Conservation (phyloP, 2,797 vertebrate species). For the Gambusia yucatana region DNA sequence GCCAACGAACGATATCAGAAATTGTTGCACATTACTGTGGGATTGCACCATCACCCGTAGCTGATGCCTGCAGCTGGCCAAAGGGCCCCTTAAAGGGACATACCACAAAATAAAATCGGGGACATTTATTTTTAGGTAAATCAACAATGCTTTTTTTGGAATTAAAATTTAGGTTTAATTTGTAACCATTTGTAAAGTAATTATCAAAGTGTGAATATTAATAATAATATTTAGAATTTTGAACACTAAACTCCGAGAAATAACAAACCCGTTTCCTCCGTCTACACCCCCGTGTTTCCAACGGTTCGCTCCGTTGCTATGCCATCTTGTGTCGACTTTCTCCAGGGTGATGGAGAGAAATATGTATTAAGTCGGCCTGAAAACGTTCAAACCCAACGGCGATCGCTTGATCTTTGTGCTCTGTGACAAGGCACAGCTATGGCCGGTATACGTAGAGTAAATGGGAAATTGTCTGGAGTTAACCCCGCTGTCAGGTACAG, state of each 20-base stretch:
- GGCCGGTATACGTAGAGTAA: slow-evolving; percentile 73
- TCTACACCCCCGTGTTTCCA: not conserved
- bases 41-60: slow-evolving; percentile 58
- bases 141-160: not conserved
- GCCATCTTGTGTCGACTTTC: slow-evolving; percentile 65
- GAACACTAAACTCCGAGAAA: not conserved
- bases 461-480: slow-evolving; percentile 70
- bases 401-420: not conserved
- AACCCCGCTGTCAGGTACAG: slow-evolving; percentile 81
- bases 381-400: not conserved
- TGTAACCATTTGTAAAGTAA: not conserved
- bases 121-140: not conserved
- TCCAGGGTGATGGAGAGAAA: slow-evolving; percentile 73
- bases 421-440: slow-evolving; percentile 45
- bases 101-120: slow-evolving; percentile 14
- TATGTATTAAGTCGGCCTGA: slow-evolving; percentile 49
- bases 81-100: slow-evolving; percentile 43
- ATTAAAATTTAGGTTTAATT: not conserved
- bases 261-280: not conserved
- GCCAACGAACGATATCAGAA: not conserved
- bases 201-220: not conserved
- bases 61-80: slow-evolving; percentile 52
- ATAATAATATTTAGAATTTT: not conserved
- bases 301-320: slow-evolving; percentile 80
- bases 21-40: slow-evolving; percentile 14